Conservation (phyloP, 2,113 vertebrate genomes). For the Poicephalus meyeri region DNA sequence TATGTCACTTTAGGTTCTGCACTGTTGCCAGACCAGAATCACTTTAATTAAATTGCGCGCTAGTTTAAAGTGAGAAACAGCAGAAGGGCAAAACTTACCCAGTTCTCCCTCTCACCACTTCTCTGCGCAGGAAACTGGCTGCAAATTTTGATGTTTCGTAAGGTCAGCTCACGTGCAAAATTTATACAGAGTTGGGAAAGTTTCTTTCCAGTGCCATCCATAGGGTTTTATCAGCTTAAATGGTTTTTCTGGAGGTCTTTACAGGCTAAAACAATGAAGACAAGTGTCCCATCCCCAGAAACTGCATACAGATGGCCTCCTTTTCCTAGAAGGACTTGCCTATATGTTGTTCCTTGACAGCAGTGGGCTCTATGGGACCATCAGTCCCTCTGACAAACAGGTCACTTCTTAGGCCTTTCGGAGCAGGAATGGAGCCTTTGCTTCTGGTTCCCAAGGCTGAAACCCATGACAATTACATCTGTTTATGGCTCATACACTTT, state of each 20-base stretch:
- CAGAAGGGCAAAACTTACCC: not conserved
- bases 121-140: not conserved
- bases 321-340: not conserved
- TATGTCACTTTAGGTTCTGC: not conserved
- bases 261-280: not conserved
- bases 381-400: not conserved
- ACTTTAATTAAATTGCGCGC: not conserved
- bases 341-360: accelerated
- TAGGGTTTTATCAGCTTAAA: not conserved
- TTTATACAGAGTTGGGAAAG: not conserved
- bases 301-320: not conserved
- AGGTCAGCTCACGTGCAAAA: not conserved
- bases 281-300: not conserved
- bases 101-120: not conserved
- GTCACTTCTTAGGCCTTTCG: not conserved
- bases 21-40: not conserved
- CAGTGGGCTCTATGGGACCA: not conserved
- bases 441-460: not conserved
- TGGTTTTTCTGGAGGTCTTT: not conserved
- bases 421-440: not conserved
- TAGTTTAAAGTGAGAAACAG: not conserved
- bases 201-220: not conserved
- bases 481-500: not conserved
- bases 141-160: too few species aligned
- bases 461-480: accelerated